A percentile compares a stretch with the other conserved stretches of the same genome.
phyloP scores from a whole-genome alignment of 2,888 invertebrate species.

The Empis livida region DNA sequence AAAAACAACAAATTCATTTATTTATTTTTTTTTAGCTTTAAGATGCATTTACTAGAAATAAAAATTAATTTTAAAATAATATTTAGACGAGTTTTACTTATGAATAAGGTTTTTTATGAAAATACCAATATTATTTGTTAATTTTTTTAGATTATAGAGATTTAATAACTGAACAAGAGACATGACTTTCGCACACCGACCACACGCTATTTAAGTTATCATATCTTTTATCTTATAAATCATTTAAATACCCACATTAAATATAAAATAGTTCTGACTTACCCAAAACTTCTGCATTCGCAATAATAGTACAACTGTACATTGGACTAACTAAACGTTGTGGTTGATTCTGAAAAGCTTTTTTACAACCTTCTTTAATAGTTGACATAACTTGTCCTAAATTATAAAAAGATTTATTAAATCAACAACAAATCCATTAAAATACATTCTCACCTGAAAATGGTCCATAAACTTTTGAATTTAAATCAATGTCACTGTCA shows the following conservation, averaged over 20 bases:
- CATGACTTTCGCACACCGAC: no score
- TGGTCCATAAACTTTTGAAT: conserved; percentile 32
- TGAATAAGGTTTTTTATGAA: neutral
- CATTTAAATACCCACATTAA: no score
- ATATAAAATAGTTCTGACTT: conserved; percentile 33
- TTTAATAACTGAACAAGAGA: no score
- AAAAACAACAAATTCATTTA: conserved; percentile 22
- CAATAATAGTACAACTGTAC: conserved; percentile 72
- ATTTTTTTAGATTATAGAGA: no score
- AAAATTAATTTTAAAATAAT: conserved; percentile 15
- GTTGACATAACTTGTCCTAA: conserved; percentile 84
- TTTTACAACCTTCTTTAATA: conserved; percentile 75
- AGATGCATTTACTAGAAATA: conserved; percentile 34
- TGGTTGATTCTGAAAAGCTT: conserved; percentile 77
- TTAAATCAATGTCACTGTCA: conserved; percentile 33
- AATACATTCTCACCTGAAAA: conserved; percentile 38
- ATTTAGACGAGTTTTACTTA: neutral
- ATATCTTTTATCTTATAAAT: no score
- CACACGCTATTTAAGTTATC: no score
- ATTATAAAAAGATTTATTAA: conserved; percentile 2
- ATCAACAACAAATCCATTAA: neutral
- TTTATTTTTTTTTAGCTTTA: conserved; percentile 24
- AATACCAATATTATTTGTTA: no score
- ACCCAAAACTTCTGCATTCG: conserved; percentile 80
- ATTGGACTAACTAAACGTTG: conserved; percentile 91